Evolutionary conservation across 2,797 vertebrate genomes (phyloP), one percentile per base, ranked within the genome.

Genomic region (Tachyglossus aculeatus): DNA sequence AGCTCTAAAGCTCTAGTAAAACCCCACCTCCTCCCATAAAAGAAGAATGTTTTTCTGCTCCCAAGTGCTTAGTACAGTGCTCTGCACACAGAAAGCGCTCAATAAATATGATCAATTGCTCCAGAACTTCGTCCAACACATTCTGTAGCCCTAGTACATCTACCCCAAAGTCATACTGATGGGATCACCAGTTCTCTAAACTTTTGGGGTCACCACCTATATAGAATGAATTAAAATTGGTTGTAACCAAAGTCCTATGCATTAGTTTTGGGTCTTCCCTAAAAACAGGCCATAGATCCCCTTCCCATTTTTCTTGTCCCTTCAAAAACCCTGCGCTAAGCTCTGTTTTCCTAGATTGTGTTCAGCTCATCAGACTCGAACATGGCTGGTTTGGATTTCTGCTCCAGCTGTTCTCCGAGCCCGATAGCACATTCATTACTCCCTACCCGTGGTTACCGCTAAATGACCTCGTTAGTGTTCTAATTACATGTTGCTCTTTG

Each of bases 391-490:
- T 85, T 87, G 85, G 85, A 85, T 71, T 82, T 78, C 58, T 83
- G 85, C 85, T 83, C 78, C 64, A 78, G 71, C 78, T 76, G 84
- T 78, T 86, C 82, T 82, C 69, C 5, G 39, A 84, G 84, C 77
- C 84, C 80, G 74, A 83, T 85, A 83, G 82, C 76, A 83, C 85
- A 74, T 80, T 85, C 80, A 83, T 85, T 83, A 83, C 85, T 87
- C 83, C 82, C 83, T 80, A 77, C 84, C 84, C 79, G 64, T 86
- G 79, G 84, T 80, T 86, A 74, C 79, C 84, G 82, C 77, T 84
- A 80, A 86, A 84, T 86, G 84, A 86, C 84, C 84, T 87, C 78
- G 78, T 87, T 85, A 87, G 81, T 78, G 74, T 78, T 82, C 68
- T 87, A 85, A 87, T 87, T 85, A 83, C 83, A 86, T 77, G 84